Conservation (phyloP, 2,113 vertebrate species). For the Toxotes jaculatrix region DNA sequence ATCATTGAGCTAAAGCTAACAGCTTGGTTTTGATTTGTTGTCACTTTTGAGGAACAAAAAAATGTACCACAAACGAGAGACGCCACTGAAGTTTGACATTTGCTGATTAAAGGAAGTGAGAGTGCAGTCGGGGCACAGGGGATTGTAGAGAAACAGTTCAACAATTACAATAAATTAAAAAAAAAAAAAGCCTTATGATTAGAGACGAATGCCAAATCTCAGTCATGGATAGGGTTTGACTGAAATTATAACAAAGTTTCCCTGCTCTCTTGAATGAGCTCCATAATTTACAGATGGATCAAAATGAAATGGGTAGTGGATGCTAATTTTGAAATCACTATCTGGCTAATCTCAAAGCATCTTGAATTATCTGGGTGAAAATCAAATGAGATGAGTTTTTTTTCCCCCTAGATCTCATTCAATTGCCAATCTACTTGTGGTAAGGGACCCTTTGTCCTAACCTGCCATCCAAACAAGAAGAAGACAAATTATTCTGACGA, state of each 20-base stretch:
- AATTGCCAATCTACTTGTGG: no score
- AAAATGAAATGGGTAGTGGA: background rate
- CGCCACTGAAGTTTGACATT: background rate
- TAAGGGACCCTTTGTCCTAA: no score
- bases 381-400: no score
- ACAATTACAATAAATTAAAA: background rate
- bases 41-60: background rate
- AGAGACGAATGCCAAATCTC: background rate
- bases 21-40: background rate
- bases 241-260: background rate
- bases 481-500: no score
- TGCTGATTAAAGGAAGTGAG: constrained; percentile 29
- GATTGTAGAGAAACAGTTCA: background rate
- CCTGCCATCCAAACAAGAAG: no score
- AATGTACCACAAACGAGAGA: background rate
- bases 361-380: no score
- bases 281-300: background rate
- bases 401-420: no score
- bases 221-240: background rate
- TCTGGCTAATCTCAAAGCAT: background rate
- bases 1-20: background rate
- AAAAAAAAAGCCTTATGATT: background rate
- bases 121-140: background rate
- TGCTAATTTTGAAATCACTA: background rate
- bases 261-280: background rate